Conservation (phyloP, 2,797 vertebrate genomes). For the Sparidentex hasta region DNA sequence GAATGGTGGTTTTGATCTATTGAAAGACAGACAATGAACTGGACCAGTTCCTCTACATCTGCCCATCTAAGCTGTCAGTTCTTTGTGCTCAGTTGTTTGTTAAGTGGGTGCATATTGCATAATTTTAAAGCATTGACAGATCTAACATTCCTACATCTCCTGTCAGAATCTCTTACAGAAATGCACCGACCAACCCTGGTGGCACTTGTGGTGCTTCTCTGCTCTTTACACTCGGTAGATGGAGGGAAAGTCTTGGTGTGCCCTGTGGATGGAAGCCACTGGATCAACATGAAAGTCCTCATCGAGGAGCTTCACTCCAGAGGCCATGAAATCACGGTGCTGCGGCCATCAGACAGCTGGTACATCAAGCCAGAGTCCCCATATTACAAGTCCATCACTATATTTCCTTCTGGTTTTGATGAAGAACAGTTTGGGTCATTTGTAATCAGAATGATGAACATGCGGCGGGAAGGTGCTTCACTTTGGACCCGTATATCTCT, state of each 20-base stretch:
- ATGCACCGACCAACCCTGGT: constrained; percentile 42
- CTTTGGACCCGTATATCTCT: constrained; percentile 46
- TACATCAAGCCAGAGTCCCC: constrained; percentile 70
- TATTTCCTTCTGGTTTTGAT: constrained; percentile 31
- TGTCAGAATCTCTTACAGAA: constrained; percentile 40
- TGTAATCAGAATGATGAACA: neutral
- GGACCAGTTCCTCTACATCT: too few species aligned
- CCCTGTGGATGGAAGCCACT: constrained; percentile 75
- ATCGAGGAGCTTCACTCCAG: constrained; percentile 68
- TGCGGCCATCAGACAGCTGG: constrained; percentile 62
- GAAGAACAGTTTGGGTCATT: constrained; percentile 18
- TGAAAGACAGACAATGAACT: too few species aligned
- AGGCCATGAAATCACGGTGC: constrained; percentile 72
- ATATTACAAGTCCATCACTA: constrained; percentile 59
- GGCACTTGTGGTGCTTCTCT: constrained; percentile 46
- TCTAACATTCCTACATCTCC: constrained; percentile 11
- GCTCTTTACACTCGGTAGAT: constrained; percentile 20
- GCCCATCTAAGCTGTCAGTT: too few species aligned
- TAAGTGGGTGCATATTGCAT: neutral
- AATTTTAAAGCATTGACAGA: neutral
- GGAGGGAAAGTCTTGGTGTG: constrained; percentile 72
- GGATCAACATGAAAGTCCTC: constrained; percentile 79
- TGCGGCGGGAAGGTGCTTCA: constrained; percentile 38
- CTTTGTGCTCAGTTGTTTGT: neutral
- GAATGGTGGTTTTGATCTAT: too few species aligned